phyloP scores from a whole-genome alignment of 2,888 invertebrate genomes.

The Bhutanitis thaidina region DNA sequence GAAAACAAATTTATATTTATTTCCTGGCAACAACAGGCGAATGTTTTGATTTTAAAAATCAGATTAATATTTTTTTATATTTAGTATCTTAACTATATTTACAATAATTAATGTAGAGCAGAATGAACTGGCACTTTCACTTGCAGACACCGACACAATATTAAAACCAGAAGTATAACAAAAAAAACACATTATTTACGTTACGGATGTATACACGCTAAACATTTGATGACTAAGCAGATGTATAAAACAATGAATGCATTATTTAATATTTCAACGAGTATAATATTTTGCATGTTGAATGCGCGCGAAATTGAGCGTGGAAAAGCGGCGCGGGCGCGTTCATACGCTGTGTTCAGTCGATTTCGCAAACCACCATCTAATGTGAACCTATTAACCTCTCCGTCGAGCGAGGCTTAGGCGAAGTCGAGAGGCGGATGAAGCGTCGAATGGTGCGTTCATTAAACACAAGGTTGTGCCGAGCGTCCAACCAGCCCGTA shows the following conservation, averaged over 20 bases:
- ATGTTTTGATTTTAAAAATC: too few relatives aligned
- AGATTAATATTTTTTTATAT: too few relatives aligned
- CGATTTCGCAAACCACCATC: slow-evolving; percentile 77
- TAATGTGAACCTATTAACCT: slow-evolving; percentile 81
- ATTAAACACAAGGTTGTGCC: slow-evolving; percentile 74
- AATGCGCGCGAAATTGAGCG: slow-evolving; percentile 68
- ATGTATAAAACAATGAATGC: slow-evolving; percentile 10
- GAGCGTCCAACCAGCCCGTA: slow-evolving; percentile 51
- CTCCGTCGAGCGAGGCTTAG: slow-evolving; percentile 69
- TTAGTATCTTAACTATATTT: too few relatives aligned
- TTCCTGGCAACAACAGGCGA: too few relatives aligned
- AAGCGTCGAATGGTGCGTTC: slow-evolving; percentile 68
- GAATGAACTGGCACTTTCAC: too few relatives aligned
- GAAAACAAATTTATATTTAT: too few relatives aligned
- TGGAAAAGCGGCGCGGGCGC: slow-evolving; percentile 59
- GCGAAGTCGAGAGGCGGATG: slow-evolving; percentile 77
- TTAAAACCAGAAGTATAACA: too few relatives aligned
- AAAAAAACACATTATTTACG: not conserved
- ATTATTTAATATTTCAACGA: slow-evolving; percentile 19
- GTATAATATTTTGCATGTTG: slow-evolving; percentile 31
- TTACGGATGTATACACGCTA: not conserved
- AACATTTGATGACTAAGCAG: not conserved
- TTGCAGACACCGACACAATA: too few relatives aligned
- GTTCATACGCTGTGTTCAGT: slow-evolving; percentile 50
- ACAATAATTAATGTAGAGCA: too few relatives aligned